Evolutionary conservation across 2,888 invertebrate species (phyloP).

Genomic region (Idaea aversata): DNA sequence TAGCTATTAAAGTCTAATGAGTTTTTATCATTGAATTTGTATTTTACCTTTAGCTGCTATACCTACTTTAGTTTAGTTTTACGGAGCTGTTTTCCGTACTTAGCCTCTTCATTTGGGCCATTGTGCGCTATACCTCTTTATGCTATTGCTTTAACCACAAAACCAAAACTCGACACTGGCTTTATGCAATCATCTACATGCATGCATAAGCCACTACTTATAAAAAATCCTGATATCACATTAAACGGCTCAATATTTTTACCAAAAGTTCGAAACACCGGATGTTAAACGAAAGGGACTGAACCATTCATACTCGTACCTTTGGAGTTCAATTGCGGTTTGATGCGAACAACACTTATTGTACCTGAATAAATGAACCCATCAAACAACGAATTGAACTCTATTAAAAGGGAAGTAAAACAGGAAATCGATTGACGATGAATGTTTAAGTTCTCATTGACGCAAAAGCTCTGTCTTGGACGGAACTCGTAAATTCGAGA

Average conservation of each 20-base stretch:
- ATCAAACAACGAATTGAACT: slow-evolving; percentile 14
- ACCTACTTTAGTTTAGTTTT: too few relatives aligned
- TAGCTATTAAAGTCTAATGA: too few relatives aligned
- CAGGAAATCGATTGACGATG: slow-evolving; percentile 34
- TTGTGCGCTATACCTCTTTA: too few relatives aligned
- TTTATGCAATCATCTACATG: too few relatives aligned
- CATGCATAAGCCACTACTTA: neutral
- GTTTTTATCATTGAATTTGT: too few relatives aligned
- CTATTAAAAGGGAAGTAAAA: slow-evolving; percentile 34
- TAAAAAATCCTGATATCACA: slow-evolving; percentile 19
- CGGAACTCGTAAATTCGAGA: slow-evolving; percentile 72
- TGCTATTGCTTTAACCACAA: too few relatives aligned
- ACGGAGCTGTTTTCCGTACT: too few relatives aligned
- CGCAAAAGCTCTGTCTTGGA: slow-evolving; percentile 49
- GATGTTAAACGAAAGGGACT: slow-evolving; percentile 66
- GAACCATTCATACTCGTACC: slow-evolving; percentile 56
- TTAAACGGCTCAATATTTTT: slow-evolving; percentile 34
- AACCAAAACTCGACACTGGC: too few relatives aligned
- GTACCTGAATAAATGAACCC: slow-evolving; percentile 37
- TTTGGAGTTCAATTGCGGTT: slow-evolving; percentile 60
- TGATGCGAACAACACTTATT: slow-evolving; percentile 65
- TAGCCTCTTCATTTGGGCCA: too few relatives aligned
- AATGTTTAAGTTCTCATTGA: slow-evolving; percentile 57
- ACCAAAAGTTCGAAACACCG: slow-evolving; percentile 45
- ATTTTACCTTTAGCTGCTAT: too few relatives aligned